A percentile compares a stretch with the other conserved stretches of the same genome.
Evolutionary conservation across 2,113 vertebrate genomes (phyloP).

Genomic region (Anguilla rostrata): DNA sequence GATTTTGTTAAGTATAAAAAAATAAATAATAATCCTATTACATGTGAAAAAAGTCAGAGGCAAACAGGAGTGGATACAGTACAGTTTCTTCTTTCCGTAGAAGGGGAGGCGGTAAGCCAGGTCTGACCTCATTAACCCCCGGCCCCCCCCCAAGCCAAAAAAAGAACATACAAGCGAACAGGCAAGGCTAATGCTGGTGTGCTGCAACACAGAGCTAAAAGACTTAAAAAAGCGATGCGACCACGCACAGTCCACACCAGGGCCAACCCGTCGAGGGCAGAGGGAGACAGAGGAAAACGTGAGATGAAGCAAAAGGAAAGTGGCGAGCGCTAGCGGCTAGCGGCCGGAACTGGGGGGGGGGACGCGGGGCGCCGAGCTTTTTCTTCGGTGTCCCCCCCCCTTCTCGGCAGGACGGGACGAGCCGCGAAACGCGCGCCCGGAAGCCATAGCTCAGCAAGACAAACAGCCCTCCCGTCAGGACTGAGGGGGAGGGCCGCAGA

Average conservation of each 20-base stretch:
- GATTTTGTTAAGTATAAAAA: slow-evolving; percentile 66
- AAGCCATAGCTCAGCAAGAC: not conserved
- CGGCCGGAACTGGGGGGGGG: not conserved
- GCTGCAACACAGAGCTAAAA: slow-evolving; percentile 26
- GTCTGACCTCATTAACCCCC: slow-evolving; percentile 14
- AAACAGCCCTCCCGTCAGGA: not conserved
- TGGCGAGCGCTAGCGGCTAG: not conserved
- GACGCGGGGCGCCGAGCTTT: not conserved
- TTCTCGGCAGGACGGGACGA: not conserved
- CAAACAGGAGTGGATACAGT: slow-evolving; percentile 37
- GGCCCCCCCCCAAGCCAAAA: not conserved
- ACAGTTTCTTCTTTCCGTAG: slow-evolving; percentile 38
- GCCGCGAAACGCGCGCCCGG: not conserved
- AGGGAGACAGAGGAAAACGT: not conserved
- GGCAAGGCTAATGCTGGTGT: slow-evolving; percentile 11
- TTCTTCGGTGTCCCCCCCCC: not conserved
- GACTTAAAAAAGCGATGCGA: slow-evolving; percentile 13
- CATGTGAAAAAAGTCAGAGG: slow-evolving; percentile 46
- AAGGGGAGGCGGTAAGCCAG: slow-evolving; percentile 19
- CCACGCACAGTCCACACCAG: not conserved
- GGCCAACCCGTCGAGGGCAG: not conserved
- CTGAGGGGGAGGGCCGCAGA: not conserved
- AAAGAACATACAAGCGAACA: slow-evolving; percentile 9
- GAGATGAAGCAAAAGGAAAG: not conserved
- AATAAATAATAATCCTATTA: slow-evolving; percentile 68